Evolutionary conservation across 2,113 vertebrate genomes (phyloP).

Genomic region (Danio rerio): GRCz12tu NC_133187.1:2408501-2409000

Average conservation of each 20-base stretch:
- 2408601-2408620: background rate
- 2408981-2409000: no score
- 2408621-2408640: constrained; percentile 23
- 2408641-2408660: constrained; percentile 20
- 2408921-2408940: no score
- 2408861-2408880: background rate
- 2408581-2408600: background rate
- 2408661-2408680: constrained; percentile 37
- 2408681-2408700: constrained; percentile 26
- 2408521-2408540: constrained; percentile 20
- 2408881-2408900: background rate
- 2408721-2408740: constrained; percentile 7
- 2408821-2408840: no score
- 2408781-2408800: background rate
- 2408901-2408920: background rate
- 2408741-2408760: background rate
- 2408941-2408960: no score
- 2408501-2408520: constrained; percentile 17
- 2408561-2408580: constrained; percentile 25
- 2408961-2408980: no score
- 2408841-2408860: background rate
- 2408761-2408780: constrained; percentile 3
- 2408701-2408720: constrained; percentile 31
- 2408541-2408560: constrained; percentile 23
- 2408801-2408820: background rate